These are phyloP conservation scores for Magallana nippona DNA, from an alignment of 2,888 invertebrate genomes.

Conservation along the genomic window DNA sequence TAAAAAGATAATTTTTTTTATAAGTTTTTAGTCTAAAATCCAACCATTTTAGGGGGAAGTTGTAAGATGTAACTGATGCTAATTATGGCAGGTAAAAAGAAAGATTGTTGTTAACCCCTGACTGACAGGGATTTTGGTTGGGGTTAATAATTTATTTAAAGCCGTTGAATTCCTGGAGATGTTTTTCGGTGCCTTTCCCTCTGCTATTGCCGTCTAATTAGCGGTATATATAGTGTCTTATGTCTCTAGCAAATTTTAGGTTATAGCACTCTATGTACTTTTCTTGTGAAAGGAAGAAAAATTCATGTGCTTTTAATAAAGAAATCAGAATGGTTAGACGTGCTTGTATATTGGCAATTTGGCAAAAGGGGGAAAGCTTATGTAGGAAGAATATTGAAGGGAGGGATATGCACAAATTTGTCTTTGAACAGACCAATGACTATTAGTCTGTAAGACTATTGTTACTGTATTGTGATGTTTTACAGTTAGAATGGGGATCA, in stretches of 20 bases:
- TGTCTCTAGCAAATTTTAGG: neutral
- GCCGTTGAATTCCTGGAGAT: neutral
- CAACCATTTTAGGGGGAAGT: too few relatives aligned
- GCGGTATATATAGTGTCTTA: neutral
- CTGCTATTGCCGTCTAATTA: neutral
- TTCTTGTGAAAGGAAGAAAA: neutral
- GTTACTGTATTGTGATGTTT: neutral
- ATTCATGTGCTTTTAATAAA: constrained; percentile 24
- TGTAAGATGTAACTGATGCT: too few relatives aligned
- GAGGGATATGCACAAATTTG: too few relatives aligned
- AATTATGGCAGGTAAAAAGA: neutral
- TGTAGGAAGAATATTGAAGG: too few relatives aligned
- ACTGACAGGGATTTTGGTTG: neutral
- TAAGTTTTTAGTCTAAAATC: too few relatives aligned
- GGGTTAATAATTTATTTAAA: neutral
- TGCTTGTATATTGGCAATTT: neutral
- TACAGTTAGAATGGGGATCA: constrained; percentile 9
- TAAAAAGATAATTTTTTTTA: too few relatives aligned
- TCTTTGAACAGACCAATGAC: too few relatives aligned
- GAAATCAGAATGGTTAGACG: neutral
- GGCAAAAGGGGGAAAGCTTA: neutral
- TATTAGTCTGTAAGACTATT: neutral
- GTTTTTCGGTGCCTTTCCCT: neutral
- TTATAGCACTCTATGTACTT: neutral
- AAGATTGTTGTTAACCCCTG: neutral